Evolutionary conservation across 2,797 vertebrate genomes (phyloP).

Genomic region (Crocodylus rhombifer): DNA sequence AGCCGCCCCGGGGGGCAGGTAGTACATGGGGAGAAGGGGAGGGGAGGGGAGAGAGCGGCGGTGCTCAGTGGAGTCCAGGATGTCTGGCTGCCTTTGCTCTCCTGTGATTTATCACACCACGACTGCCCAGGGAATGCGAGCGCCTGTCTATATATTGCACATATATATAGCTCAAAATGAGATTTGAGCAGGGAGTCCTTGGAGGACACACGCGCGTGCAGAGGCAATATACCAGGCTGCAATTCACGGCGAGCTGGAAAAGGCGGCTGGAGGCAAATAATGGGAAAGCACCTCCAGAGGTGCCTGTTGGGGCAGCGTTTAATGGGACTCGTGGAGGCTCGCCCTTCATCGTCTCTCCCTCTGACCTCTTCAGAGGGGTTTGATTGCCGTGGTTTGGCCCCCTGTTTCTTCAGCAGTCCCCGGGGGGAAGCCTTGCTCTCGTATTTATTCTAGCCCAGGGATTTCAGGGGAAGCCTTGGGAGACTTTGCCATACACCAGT

Average conservation of each 20-base stretch:
- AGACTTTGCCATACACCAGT: too few relatives aligned
- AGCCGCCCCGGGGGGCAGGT: background rate
- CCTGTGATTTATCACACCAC: background rate
- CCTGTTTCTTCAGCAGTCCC: background rate
- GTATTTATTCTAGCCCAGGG: background rate
- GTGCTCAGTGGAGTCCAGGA: background rate
- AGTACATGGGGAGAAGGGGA: background rate
- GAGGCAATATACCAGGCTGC: background rate
- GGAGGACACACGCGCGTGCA: background rate
- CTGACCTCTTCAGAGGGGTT: too few relatives aligned
- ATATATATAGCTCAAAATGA: background rate
- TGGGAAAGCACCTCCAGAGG: background rate
- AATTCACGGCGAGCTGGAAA: background rate
- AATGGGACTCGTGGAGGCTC: background rate
- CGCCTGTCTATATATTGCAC: background rate
- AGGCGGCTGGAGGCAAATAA: background rate
- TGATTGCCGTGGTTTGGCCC: background rate
- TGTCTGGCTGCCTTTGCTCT: background rate
- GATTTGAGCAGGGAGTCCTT: background rate
- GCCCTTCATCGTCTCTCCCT: background rate
- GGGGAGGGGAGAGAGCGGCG: too few relatives aligned
- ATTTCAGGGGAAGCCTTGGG: background rate
- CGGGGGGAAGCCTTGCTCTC: background rate
- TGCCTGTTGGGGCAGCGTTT: background rate
- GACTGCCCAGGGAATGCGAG: background rate